These are phyloP conservation scores for Andrena haemorrhoa DNA, from an alignment of 2,888 invertebrate genomes.

Conservation along the genomic window DNA sequence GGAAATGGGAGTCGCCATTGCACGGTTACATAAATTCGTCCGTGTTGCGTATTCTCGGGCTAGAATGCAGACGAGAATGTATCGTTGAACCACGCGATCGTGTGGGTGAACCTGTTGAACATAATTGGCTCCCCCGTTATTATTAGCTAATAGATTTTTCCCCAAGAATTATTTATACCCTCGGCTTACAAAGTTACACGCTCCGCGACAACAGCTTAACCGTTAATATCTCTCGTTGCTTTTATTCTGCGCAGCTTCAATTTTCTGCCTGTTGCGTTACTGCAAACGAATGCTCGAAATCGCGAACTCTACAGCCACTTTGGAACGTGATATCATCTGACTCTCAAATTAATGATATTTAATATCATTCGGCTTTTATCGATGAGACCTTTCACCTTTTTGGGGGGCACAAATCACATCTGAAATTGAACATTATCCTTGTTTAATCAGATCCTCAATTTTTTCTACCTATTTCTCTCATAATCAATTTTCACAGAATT, in stretches of 20 bases:
- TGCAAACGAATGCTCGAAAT: no score
- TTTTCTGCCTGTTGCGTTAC: not conserved
- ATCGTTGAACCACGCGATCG: slow-evolving; percentile 44
- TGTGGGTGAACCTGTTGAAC: slow-evolving; percentile 64
- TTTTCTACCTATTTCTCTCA: no score
- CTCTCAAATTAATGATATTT: no score
- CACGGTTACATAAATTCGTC: slow-evolving; percentile 61
- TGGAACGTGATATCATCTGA: no score
- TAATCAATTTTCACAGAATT: no score
- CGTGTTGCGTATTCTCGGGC: slow-evolving; percentile 30
- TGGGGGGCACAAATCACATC: no score
- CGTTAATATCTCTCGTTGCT: not conserved
- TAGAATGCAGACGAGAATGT: slow-evolving; percentile 53
- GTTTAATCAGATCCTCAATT: no score
- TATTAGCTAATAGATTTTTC: slow-evolving; percentile 65
- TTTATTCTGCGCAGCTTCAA: not conserved
- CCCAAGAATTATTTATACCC: slow-evolving; percentile 56
- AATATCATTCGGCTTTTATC: no score
- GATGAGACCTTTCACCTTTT: no score
- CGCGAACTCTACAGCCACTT: no score
- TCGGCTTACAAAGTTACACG: slow-evolving; percentile 25
- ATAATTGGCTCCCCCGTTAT: slow-evolving; percentile 62
- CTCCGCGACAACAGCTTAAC: slow-evolving; percentile 20
- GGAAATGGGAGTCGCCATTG: slow-evolving; percentile 51
- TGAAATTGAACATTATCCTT: no score